Evolutionary conservation across 2,888 invertebrate genomes (phyloP), one percentile per base, ranked within the genome.

Genomic region (Temnothorax unifasciatus): DNA sequence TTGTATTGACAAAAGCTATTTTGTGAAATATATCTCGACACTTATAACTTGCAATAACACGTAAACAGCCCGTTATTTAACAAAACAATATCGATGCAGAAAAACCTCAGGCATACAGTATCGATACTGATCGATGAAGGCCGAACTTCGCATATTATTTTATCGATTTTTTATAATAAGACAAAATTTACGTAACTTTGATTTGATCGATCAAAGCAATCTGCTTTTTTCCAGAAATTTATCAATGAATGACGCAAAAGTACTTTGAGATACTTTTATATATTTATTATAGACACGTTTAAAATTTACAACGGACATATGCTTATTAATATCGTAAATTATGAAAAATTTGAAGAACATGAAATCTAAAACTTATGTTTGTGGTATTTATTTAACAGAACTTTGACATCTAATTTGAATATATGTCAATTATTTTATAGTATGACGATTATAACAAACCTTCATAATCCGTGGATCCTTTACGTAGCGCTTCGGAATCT

Each of bases 391-490:
- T 3, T 73, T 6, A 57, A 34, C 4, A 34, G 34, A 34, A 54
- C 11, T 41, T 63, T 47, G 5, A 0, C 4, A 61, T 38, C 2
- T 25, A 21, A 76, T 21, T 64, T 2, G 15, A 47, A 21, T 34
- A 34, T 34, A 13, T 18, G 11, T 68, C 1, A 66, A 77, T 77
- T 52, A 54, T 41, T 76, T 52, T 9, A 41, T 15, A 54, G 21
- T 50, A 54, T 77, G 11, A 54, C 9, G 5, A 34, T 52, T 57
- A 77, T 38, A 44, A 73, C 87, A 66, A 59, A 93, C 93, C 93
- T 92, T 93, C 93, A 83, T 92, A 92, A 41, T 88, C 74, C 15
- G 85, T 86, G 21, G 93, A 89, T 52, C 89, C 90, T 73, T 85
- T 89, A 13, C 63, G 85, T 5, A 93, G 84, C 8, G 89, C 85